phyloP scores from a whole-genome alignment of 1,140 invertebrate species.

The Tetramorium parvispinum region DNA sequence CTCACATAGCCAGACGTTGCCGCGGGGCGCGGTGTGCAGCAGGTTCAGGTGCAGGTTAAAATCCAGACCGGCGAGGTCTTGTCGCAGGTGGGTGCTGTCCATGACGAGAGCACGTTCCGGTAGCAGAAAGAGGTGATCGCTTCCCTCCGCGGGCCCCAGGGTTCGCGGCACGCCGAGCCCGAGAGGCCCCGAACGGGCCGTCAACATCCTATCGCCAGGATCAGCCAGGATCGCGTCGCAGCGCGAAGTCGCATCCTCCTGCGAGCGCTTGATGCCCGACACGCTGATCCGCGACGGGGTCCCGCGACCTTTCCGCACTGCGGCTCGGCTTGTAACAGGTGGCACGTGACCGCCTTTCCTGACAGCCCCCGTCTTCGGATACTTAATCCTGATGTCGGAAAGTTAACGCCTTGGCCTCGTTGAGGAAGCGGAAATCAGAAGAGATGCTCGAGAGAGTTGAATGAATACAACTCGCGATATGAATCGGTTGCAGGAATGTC shows the following conservation, averaged over 20 bases:
- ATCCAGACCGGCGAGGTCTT: conserved; percentile 87
- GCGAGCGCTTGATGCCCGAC: conserved; percentile 54
- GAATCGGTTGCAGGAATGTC: not conserved
- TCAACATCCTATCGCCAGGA: conserved; percentile 79
- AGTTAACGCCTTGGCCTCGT: not conserved
- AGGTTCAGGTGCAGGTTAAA: conserved; percentile 87
- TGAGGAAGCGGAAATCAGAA: not conserved
- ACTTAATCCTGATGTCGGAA: conserved; percentile 23
- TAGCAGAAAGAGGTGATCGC: conserved; percentile 87
- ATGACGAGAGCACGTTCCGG: conserved; percentile 88
- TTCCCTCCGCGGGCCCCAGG: conserved; percentile 86
- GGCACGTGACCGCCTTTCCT: conserved; percentile 42
- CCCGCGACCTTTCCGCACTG: conserved; percentile 40
- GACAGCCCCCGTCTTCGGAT: conserved; percentile 13
- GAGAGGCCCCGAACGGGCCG: conserved; percentile 81
- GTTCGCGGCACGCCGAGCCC: conserved; percentile 80
- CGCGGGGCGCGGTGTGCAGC: conserved; percentile 87
- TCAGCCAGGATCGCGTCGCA: conserved; percentile 62
- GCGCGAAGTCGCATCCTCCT: conserved; percentile 70
- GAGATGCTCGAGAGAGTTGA: not conserved
- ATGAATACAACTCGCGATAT: not conserved
- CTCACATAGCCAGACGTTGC: conserved; percentile 89
- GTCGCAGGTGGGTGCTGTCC: conserved; percentile 87
- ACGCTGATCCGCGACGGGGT: conserved; percentile 56
- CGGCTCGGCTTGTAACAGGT: conserved; percentile 50